Evolutionary conservation across 2,113 vertebrate genomes (phyloP).

Genomic region (Empidonax traillii): DNA sequence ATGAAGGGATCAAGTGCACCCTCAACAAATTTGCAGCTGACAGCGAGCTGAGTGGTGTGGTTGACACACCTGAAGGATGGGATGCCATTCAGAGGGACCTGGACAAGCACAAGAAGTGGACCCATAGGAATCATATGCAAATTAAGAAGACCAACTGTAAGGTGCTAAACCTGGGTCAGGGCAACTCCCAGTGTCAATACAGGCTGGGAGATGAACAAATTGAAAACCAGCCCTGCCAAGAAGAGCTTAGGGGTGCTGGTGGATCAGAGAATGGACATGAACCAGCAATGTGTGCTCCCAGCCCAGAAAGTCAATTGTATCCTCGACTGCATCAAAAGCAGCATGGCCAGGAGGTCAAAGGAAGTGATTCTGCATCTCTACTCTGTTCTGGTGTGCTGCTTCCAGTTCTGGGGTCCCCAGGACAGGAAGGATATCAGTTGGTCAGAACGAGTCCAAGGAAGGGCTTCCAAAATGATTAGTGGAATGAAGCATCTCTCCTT

Average conservation of each 20-base stretch:
- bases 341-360: fast-evolving
- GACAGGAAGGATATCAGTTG: neutral
- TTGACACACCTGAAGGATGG: neutral
- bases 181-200: neutral
- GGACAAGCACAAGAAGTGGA: neutral
- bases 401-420: neutral
- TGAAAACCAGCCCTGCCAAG: fast-evolving
- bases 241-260: too few species aligned
- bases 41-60: neutral
- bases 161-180: neutral
- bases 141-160: neutral
- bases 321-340: neutral
- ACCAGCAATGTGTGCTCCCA: fast-evolving
- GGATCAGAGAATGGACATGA: neutral
- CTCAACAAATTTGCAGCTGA: neutral
- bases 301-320: fast-evolving
- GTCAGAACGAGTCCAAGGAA: neutral
- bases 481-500: too few species aligned
- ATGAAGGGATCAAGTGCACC: neutral
- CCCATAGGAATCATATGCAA: too few species aligned
- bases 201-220: neutral
- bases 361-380: neutral
- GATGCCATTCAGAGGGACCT: neutral
- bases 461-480: neutral
- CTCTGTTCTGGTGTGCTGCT: neutral